Percentiles rank a stretch among this genome's conserved stretches.
phyloP scores from a whole-genome alignment of 2,888 invertebrate genomes.

The Argyresthia albistria region DNA sequence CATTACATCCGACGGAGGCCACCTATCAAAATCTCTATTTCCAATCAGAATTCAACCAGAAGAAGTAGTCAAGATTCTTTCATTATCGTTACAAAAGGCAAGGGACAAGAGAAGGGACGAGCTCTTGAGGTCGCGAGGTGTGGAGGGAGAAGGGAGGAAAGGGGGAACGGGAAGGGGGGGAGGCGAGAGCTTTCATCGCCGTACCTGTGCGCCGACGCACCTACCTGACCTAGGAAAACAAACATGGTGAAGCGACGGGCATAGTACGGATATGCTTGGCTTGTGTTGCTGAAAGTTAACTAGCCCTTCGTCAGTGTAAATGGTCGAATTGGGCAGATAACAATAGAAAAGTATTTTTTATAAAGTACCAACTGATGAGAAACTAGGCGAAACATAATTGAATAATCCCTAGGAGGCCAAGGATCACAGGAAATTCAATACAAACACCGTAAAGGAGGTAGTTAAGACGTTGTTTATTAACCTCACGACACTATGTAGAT shows the following conservation, averaged over 20 bases:
- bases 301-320: no score
- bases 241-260: slow-evolving; percentile 28
- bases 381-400: no score
- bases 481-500: not conserved
- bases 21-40: no score
- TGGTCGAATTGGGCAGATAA: no score
- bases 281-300: no score
- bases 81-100: slow-evolving; percentile 44
- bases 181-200: slow-evolving; percentile 17
- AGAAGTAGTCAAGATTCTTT: slow-evolving; percentile 36
- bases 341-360: no score
- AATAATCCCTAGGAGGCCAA: no score
- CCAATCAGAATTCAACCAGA: not conserved
- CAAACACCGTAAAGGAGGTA: no score
- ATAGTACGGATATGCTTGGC: slow-evolving; percentile 29
- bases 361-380: no score
- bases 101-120: slow-evolving; percentile 56
- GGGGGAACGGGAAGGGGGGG: slow-evolving; percentile 15
- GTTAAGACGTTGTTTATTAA: no score
- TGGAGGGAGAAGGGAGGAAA: slow-evolving; percentile 5
- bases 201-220: slow-evolving; percentile 56
- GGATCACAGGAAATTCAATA: no score
- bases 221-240: slow-evolving; percentile 71
- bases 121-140: slow-evolving; percentile 25
- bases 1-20: no score